phyloP scores from a whole-genome alignment of 2,113 vertebrate species.

The Gambusia holbrooki region DNA sequence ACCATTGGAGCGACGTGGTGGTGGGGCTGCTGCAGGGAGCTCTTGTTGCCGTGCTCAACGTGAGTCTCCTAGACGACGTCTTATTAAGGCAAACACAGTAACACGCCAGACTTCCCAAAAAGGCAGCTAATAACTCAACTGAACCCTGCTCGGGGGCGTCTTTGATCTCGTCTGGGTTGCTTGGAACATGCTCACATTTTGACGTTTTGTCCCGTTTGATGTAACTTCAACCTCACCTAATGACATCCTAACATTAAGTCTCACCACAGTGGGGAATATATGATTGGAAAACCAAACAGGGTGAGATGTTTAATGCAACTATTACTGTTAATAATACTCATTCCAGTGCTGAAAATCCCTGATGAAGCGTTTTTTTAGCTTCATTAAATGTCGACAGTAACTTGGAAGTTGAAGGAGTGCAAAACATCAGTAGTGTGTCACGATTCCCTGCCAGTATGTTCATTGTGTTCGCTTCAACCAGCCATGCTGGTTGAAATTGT shows the following conservation, averaged over 20 bases:
- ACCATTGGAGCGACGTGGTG: constrained; percentile 97
- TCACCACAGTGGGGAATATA: constrained; percentile 19
- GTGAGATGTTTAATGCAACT: constrained; percentile 29
- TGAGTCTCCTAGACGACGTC: constrained; percentile 73
- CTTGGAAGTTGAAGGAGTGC: constrained; percentile 12
- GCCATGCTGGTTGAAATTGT: constrained; percentile 51
- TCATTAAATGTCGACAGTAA: constrained; percentile 30
- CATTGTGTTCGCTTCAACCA: constrained; percentile 24
- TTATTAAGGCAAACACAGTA: constrained; percentile 17
- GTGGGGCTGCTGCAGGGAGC: constrained; percentile 92
- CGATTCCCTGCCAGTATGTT: constrained; percentile 20
- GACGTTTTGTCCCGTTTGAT: constrained; percentile 5
- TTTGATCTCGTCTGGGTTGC: neutral
- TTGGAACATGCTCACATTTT: neutral
- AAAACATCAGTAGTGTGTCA: constrained; percentile 32
- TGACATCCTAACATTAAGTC: constrained; percentile 30
- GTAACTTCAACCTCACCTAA: constrained; percentile 13
- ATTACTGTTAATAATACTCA: neutral
- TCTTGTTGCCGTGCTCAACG: constrained; percentile 86
- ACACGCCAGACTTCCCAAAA: constrained; percentile 1
- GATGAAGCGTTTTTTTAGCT: constrained; percentile 12
- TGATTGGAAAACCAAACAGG: constrained; percentile 39
- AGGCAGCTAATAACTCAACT: neutral
- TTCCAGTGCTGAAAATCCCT: constrained; percentile 6
- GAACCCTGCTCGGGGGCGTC: neutral